phyloP scores from a whole-genome alignment of 2,888 invertebrate species.

The Pandemis corylana region DNA sequence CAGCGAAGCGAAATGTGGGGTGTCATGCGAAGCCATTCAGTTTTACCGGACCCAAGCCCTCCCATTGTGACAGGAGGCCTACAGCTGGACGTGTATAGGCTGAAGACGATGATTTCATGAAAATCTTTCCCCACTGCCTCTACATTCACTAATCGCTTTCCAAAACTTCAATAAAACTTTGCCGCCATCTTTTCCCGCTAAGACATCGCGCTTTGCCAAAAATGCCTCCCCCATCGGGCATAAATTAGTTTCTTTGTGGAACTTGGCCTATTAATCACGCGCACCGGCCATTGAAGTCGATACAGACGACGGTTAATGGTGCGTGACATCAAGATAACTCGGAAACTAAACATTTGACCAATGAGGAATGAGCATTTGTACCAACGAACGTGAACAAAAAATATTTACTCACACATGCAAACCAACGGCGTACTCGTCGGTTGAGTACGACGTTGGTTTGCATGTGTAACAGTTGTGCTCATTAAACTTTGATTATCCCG shows the following conservation, averaged over 20 bases:
- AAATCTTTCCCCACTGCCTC: neutral
- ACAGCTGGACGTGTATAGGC: no score
- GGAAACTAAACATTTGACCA: conserved; percentile 1
- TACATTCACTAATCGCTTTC: conserved; percentile 6
- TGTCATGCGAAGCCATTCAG: no score
- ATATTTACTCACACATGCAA: no score
- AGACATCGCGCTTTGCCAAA: conserved; percentile 4
- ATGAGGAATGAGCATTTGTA: neutral
- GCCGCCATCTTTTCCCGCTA: neutral
- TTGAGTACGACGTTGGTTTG: no score
- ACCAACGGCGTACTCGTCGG: no score
- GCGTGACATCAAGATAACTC: conserved; percentile 19
- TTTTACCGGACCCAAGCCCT: no score
- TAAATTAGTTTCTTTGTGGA: conserved; percentile 41
- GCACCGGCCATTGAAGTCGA: conserved; percentile 34
- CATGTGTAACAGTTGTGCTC: no score
- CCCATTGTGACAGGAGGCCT: no score
- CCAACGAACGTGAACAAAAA: neutral
- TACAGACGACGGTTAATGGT: conserved; percentile 30
- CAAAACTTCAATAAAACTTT: conserved; percentile 1
- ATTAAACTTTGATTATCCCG: no score
- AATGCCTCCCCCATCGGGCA: conserved; percentile 21
- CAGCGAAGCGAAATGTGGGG: no score
- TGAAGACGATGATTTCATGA: no score
- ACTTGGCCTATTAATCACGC: conserved; percentile 37